A percentile compares a stretch with the other conserved stretches of the same genome.
phyloP scores from a whole-genome alignment of 2,113 vertebrate genomes.

The Salvator merianae region DNA sequence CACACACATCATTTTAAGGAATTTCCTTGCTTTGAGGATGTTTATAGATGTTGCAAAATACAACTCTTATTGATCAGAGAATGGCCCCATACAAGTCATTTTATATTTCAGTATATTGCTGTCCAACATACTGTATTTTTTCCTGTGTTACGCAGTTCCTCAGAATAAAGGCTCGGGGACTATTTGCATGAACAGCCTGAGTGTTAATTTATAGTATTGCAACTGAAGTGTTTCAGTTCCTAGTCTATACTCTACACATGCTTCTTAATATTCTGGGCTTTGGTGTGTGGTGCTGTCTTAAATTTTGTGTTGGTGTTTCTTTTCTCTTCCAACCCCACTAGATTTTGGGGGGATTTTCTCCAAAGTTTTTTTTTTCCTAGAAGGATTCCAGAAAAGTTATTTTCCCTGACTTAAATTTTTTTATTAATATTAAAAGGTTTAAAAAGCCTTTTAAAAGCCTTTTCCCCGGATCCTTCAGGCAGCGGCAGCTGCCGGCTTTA shows the following conservation, averaged over 20 bases:
- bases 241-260: not conserved
- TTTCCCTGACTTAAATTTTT: no score
- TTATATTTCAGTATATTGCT: not conserved
- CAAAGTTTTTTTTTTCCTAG: no score
- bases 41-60: slow-evolving; percentile 11
- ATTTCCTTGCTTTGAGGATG: slow-evolving; percentile 26
- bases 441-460: no score
- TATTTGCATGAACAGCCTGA: not conserved
- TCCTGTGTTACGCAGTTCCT: not conserved
- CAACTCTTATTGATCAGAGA: slow-evolving; percentile 2
- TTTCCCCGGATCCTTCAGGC: no score
- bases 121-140: not conserved
- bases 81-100: not conserved
- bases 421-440: no score
- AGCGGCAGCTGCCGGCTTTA: no score
- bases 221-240: no score
- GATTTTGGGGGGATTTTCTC: no score
- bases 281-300: no score
- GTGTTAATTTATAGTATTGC: not conserved
- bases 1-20: slow-evolving; percentile 2
- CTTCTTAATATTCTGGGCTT: no score
- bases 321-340: no score
- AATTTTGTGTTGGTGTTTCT: no score
- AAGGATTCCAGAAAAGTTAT: not conserved
- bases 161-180: not conserved